Conservation (phyloP, 2,888 invertebrate species). For the Operophtera brumata region DNA sequence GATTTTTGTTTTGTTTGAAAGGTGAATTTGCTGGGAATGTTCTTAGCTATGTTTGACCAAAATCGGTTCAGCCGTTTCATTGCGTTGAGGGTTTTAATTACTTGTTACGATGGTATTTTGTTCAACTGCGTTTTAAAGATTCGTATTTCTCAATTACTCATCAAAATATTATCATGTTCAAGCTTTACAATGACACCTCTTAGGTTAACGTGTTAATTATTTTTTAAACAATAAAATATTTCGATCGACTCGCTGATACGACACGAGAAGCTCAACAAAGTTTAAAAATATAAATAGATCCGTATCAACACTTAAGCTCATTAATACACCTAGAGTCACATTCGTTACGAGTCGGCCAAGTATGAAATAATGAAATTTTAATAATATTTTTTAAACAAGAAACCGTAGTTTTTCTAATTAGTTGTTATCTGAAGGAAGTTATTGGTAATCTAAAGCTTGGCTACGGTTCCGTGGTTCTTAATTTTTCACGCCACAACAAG, state of each 20-base stretch:
- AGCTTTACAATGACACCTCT: neutral
- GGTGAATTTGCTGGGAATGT: too few species aligned
- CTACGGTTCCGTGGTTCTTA: slow-evolving; percentile 2
- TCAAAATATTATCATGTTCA: neutral
- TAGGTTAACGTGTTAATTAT: slow-evolving; percentile 4
- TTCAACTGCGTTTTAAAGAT: neutral
- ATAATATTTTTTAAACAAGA: slow-evolving; percentile 45
- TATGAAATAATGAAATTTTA: slow-evolving; percentile 48
- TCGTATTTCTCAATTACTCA: neutral
- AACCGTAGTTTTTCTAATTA: slow-evolving; percentile 45
- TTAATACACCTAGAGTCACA: neutral
- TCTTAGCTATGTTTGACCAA: too few species aligned
- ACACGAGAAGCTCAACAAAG: slow-evolving; percentile 5
- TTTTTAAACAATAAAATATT: slow-evolving; percentile 6
- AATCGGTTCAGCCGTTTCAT: too few species aligned
- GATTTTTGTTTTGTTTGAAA: too few species aligned
- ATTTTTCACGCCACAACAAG: slow-evolving; percentile 11
- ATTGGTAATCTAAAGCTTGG: slow-evolving; percentile 27
- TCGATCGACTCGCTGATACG: neutral
- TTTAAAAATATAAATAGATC: slow-evolving; percentile 17
- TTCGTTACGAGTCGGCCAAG: slow-evolving; percentile 24
- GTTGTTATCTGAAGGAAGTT: slow-evolving; percentile 32
- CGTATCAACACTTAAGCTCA: slow-evolving; percentile 26
- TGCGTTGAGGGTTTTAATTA: too few species aligned
- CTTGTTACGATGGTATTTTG: too few species aligned